Percentiles rank a stretch among this genome's conserved stretches.
phyloP scores from a whole-genome alignment of 1,140 invertebrate genomes.

The Drosophila ogumai region DNA sequence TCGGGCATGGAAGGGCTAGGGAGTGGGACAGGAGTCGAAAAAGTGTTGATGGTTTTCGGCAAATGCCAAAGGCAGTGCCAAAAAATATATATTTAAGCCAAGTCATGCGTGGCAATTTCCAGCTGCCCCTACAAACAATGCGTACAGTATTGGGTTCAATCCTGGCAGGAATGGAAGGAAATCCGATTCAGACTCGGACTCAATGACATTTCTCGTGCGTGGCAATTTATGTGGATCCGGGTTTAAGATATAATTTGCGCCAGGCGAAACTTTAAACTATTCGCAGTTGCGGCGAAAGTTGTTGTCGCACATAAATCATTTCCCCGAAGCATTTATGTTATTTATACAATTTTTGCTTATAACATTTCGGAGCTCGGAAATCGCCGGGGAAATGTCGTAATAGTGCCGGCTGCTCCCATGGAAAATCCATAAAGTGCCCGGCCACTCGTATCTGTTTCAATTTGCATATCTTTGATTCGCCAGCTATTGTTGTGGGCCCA shows the following conservation, averaged over 20 bases:
- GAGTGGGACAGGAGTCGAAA: constrained; percentile 10
- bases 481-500: constrained; percentile 46
- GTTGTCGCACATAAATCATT: constrained; percentile 74
- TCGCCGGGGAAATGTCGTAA: constrained; percentile 75
- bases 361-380: constrained; percentile 40
- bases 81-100: constrained; percentile 65
- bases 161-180: constrained; percentile 1
- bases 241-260: constrained; percentile 46
- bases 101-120: constrained; percentile 76
- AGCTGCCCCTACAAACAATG: constrained; percentile 68
- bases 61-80: constrained; percentile 53
- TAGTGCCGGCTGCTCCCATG: constrained; percentile 62
- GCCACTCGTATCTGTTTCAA: constrained; percentile 76
- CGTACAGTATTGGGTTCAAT: background rate
- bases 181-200: constrained; percentile 43
- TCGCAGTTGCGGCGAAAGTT: constrained; percentile 59
- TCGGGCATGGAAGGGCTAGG: constrained; percentile 6
- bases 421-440: constrained; percentile 64
- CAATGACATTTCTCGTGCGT: constrained; percentile 78
- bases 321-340: constrained; percentile 77
- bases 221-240: constrained; percentile 68
- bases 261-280: constrained; percentile 69
- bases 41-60: constrained; percentile 68
- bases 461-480: constrained; percentile 82
- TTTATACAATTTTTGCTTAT: constrained; percentile 70